phyloP scores from a whole-genome alignment of 1,140 invertebrate genomes.

The Drosophila pachea region DNA sequence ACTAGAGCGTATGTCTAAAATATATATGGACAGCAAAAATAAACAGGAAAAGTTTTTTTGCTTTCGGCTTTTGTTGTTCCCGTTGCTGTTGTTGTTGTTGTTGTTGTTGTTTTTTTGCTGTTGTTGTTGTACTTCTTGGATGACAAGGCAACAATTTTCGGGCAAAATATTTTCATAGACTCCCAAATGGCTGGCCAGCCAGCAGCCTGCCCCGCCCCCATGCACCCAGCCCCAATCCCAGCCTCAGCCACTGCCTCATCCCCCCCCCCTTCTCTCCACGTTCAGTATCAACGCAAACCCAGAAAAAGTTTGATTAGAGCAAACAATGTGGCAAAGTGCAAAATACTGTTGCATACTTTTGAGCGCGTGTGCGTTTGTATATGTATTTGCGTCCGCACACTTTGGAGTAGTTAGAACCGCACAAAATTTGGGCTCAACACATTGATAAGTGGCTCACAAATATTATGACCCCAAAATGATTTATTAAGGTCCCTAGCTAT shows the following conservation, averaged over 20 bases:
- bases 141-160: conserved; percentile 31
- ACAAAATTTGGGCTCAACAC: conserved; percentile 28
- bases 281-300: neutral
- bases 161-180: conserved; percentile 43
- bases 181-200: conserved; percentile 16
- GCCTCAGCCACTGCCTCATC: neutral
- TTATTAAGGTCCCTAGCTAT: neutral
- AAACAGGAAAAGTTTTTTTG: conserved; percentile 32
- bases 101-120: conserved; percentile 16
- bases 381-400: conserved; percentile 8
- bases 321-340: conserved; percentile 59
- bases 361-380: conserved; percentile 1
- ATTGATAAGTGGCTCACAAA: conserved; percentile 34
- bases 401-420: conserved; percentile 25
- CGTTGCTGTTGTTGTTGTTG: neutral
- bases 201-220: no score
- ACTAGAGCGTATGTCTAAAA: neutral
- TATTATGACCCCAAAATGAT: conserved; percentile 5
- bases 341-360: conserved; percentile 70
- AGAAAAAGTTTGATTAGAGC: conserved; percentile 57
- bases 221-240: no score
- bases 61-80: neutral
- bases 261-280: no score
- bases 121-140: conserved; percentile 5
- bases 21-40: conserved; percentile 29